Percentiles rank a stretch among this genome's conserved stretches.
Conservation (phyloP, 2,113 vertebrate species). For the Brachionichthys hirsutus region DNA sequence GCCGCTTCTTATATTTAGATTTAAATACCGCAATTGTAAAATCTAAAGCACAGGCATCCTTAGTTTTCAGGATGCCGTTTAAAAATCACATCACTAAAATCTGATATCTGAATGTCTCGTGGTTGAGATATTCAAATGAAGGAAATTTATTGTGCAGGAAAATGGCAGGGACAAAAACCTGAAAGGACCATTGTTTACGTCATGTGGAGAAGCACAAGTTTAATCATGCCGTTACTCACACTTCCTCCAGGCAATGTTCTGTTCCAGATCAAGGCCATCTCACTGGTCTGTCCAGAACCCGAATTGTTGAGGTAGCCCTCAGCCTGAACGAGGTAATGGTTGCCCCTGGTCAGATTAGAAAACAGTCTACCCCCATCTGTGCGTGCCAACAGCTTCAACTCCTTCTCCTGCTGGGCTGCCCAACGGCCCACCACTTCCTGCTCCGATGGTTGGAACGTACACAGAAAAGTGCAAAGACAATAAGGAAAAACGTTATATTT, state of each 20-base stretch:
- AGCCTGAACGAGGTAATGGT: slow-evolving; percentile 86
- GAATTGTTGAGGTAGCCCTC: slow-evolving; percentile 89
- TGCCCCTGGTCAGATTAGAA: slow-evolving; percentile 82
- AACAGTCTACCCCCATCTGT: slow-evolving; percentile 82
- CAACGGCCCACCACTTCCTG: slow-evolving; percentile 88
- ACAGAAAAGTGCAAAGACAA: background rate
- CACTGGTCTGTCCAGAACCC: slow-evolving; percentile 85
- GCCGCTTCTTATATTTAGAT: too few species aligned
- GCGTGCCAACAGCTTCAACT: slow-evolving; percentile 80
- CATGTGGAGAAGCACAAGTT: background rate
- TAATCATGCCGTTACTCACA: slow-evolving; percentile 71
- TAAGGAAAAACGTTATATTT: background rate
- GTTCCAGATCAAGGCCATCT: slow-evolving; percentile 90
- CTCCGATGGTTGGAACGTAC: slow-evolving; percentile 2
- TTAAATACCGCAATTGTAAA: too few species aligned
- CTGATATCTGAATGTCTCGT: too few species aligned
- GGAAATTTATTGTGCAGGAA: background rate
- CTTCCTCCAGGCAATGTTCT: slow-evolving; percentile 85
- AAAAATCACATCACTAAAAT: too few species aligned
- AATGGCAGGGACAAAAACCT: background rate
- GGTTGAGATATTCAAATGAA: too few species aligned
- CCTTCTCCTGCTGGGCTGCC: slow-evolving; percentile 88
- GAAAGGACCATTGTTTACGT: background rate
- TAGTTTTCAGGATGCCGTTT: too few species aligned
- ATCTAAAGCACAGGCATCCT: too few species aligned